Evolutionary conservation across 2,797 vertebrate species (phyloP).

Genomic region (Carcharodon carcharias): DNA sequence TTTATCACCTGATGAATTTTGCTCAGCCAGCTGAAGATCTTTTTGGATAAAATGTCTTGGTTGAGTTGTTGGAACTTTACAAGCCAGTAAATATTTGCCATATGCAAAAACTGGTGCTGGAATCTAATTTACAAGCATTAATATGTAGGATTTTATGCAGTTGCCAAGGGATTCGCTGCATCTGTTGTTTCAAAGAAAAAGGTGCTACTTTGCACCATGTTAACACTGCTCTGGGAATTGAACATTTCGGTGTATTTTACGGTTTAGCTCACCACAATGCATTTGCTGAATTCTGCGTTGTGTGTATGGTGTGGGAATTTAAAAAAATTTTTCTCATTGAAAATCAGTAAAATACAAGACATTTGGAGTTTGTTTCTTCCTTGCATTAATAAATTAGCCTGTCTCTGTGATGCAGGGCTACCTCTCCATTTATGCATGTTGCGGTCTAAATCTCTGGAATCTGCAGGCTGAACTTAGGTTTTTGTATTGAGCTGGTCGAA

Average conservation of each 20-base stretch:
- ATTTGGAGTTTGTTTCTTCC: not conserved
- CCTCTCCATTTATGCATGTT: not conserved
- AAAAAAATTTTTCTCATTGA: not conserved
- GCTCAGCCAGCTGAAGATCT: not conserved
- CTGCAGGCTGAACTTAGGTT: not conserved
- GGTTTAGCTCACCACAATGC: not conserved
- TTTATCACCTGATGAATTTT: not conserved
- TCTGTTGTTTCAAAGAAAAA: not conserved
- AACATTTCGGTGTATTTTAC: not conserved
- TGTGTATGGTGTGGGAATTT: not conserved
- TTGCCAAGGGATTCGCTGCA: not conserved
- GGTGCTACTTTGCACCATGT: not conserved
- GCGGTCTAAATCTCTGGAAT: not conserved
- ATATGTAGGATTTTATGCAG: not conserved
- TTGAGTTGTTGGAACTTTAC: not conserved
- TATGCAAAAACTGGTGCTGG: not conserved
- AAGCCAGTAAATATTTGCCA: not conserved
- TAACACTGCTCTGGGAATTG: not conserved
- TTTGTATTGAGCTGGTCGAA: not conserved
- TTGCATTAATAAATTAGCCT: constrained; percentile 1
- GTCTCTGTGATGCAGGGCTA: not conserved
- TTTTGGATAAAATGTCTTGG: not conserved
- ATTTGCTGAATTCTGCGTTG: not conserved
- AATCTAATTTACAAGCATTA: not conserved
- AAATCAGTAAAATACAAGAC: not conserved